These are phyloP conservation scores for Achroia grisella DNA, from an alignment of 1,140 invertebrate species.

Conservation along the genomic window DNA sequence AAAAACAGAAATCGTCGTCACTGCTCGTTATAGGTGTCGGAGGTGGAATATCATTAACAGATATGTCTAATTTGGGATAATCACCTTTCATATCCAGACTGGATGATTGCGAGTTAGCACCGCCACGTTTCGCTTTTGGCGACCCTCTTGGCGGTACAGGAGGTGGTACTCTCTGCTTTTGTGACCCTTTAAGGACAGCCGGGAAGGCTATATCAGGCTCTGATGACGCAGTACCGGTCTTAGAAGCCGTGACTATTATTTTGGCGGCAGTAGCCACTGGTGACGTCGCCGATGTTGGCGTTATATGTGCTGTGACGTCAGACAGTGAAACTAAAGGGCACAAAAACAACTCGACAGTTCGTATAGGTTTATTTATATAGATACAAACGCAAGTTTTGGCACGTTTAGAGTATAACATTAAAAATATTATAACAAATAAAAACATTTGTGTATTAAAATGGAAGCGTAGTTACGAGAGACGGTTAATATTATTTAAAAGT, in stretches of 20 bases:
- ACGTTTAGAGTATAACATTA: conserved; percentile 30
- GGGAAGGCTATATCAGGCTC: conserved; percentile 76
- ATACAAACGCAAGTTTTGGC: conserved; percentile 51
- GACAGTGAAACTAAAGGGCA: conserved; percentile 56
- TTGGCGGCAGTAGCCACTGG: conserved; percentile 70
- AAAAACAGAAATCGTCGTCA: conserved; percentile 59
- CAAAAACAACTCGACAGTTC: conserved; percentile 46
- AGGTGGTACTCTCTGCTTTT: conserved; percentile 82
- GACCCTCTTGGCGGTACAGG: conserved; percentile 88
- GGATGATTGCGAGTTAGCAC: conserved; percentile 46
- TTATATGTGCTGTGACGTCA: conserved; percentile 72
- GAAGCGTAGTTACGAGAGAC: conserved; percentile 39
- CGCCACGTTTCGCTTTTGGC: conserved; percentile 76
- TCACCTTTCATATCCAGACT: conserved; percentile 69
- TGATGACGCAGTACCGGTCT: conserved; percentile 27
- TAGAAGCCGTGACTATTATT: conserved; percentile 52
- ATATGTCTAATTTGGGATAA: conserved; percentile 50
- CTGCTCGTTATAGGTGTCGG: conserved; percentile 55
- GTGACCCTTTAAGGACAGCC: conserved; percentile 82
- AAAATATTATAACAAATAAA: conserved; percentile 24
- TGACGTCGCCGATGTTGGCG: conserved; percentile 73
- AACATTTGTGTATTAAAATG: conserved; percentile 45
- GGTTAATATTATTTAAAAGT: conserved; percentile 38
- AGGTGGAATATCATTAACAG: conserved; percentile 46
- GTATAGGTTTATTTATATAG: conserved; percentile 49